Evolutionary conservation across 1,140 invertebrate species (phyloP), one percentile per base, ranked within the genome.

Genomic region (Formica selysi): DNA sequence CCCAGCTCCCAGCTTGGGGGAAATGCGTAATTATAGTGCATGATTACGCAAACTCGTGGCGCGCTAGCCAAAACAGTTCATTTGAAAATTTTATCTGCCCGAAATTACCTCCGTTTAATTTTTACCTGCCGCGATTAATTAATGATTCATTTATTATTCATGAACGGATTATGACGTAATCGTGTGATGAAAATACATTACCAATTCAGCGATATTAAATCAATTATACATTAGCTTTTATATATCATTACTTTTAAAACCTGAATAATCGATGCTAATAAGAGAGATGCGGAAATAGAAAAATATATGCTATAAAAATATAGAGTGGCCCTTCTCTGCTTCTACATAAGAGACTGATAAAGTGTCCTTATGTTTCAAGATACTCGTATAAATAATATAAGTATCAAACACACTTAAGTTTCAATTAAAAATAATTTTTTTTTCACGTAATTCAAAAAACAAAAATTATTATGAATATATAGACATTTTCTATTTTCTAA

Each of bases 71-170:
- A 38, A 48, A 16, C 26, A n/a, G 54, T 83, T 73, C 29, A 73
- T 83, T 83, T 83, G 13, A 83, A 83, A 73, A 73, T 83, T 83
- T 83, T 61, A 83, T 83, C 67, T 61, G 54, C 19, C 16, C 26
- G 38, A 83, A 83, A 83, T 83, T 83, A 26, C 36, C 38, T n/a
- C 54, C 54, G 29, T 83, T 83, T 83, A 83, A 83, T 83, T 83
- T 83, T 83, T 83, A 83, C 41, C 61, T 83, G 38, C 11, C 38
- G 26, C 68, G 38, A 54, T 74, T 83, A 54, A 83, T 83, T 83
- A 83, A 61, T 29, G 68, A 32, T 48, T 83, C 68, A 73, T 62
- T 73, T 83, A 83, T 83, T 83, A 83, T 83, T 73, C 41, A 83
- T 57, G 79, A 19, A 38, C 41, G 68, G 68, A 83, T 83, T 73